Base-by-base conservation (phyloP, 2,797 vertebrate genomes). In the Microctenopoma stevenorrisi region DNA sequence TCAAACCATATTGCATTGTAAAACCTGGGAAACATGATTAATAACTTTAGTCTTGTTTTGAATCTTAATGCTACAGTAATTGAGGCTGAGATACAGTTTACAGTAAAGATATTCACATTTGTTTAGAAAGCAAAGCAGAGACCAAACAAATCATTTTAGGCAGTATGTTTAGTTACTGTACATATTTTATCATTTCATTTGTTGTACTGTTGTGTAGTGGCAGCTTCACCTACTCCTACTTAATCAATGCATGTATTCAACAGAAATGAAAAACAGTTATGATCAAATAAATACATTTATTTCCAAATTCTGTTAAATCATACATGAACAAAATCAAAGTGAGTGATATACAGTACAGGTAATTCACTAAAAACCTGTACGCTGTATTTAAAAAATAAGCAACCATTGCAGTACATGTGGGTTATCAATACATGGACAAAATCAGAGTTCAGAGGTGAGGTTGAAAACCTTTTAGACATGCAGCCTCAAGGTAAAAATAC, bases 201-300 rank as follows among this genome's bases (percentile, higher is more conserved):
- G 3, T 3, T 38, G 9, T 38, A 38, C 10, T 38, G 37, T 37
- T 37, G 37, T 37, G 10, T 10, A 38, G 12, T 12, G 12, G 37
- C 2, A 38, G 10, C 5, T 38, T 38, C 37, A 38, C 37, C 12
- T 38, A 37, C 13, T 5, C 4, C 1, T 43, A n/a, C 7, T 3
- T 0, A n/a, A 43, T 46, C 5, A 9, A 18, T 46, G 16, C n/a
- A 46, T n/a, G 7, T 37, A 11, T 13, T 49, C 13, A 7, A 28
- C 25, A 40, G 4, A 42, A 15, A 43, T 16, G 54, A 42, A 14
- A 57, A 18, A 56, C 14, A 68, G 58, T 51, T 44, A 60, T 70
- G 73, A 80, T 78, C 72, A 86, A 86, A 83, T 83, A 83, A 90
- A 90, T 76, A 80, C 58, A 79, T 89, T 86, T 85, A 88, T 84